A percentile compares a stretch with the other conserved stretches of the same genome.
Evolutionary conservation across 2,888 invertebrate species (phyloP).

Genomic region (Phengaris alcon): DNA sequence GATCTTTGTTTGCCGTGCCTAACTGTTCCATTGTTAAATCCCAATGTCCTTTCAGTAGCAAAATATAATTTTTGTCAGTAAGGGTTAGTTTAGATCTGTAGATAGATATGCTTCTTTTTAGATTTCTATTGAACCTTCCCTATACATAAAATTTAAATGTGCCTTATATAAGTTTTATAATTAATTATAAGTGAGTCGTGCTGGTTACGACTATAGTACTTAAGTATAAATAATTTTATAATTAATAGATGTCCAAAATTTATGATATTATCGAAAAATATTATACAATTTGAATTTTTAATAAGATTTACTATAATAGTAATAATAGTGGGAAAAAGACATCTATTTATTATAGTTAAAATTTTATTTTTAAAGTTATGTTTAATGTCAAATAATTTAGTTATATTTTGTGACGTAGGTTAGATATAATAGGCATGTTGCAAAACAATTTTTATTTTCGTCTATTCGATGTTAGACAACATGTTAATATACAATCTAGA

Average conservation of each 20-base stretch:
- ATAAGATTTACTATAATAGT: background rate
- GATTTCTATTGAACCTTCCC: background rate
- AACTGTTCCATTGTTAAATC: too few species aligned
- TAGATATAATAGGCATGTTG: background rate
- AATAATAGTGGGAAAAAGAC: background rate
- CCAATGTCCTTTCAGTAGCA: background rate
- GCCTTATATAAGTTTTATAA: conserved; percentile 26
- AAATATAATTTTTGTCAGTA: background rate
- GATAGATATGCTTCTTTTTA: background rate
- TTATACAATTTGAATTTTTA: background rate
- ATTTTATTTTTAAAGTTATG: background rate
- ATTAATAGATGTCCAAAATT: background rate
- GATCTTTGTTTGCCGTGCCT: too few species aligned
- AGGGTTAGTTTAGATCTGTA: background rate
- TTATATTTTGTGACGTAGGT: background rate
- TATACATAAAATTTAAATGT: background rate
- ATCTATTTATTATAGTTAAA: conserved; percentile 7
- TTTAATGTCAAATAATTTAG: background rate
- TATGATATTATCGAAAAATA: background rate
- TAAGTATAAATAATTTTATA: conserved; percentile 5
- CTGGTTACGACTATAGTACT: conserved; percentile 48
- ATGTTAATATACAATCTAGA: too few species aligned
- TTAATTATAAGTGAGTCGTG: conserved; percentile 43
- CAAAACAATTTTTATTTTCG: too few species aligned
- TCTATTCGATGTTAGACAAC: too few species aligned